Base-by-base conservation (phyloP, 2,888 invertebrate species). In the Heliconius erato region DNA sequence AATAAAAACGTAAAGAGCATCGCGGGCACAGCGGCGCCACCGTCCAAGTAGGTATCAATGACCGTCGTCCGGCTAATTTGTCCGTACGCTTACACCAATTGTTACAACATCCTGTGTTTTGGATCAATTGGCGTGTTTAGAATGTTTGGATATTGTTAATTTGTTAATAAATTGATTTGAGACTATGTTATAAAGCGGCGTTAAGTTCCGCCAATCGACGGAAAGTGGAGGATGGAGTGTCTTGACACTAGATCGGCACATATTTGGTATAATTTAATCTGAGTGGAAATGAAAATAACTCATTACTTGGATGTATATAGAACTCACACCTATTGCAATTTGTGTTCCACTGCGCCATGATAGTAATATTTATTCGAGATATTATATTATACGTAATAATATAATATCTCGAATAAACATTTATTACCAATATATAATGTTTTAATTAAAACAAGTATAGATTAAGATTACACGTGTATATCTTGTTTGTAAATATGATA, bases 61-160 rank as follows among this genome's bases (percentile, higher is more conserved):
- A 92, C 93, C 94, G 92, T 86, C 95, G 95, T 94, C 95, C 95
- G 93, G 91, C 92, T 92, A 94, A 95, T 94, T 95, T 94, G 94
- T 91, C 93, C 91, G 93, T 91, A 92, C 93, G 91, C 90, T 95
- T 91, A 92, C 93, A 91, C 90, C 95, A 95, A 95, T 95, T 95
- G 95, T 93, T 89, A 89, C 91, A 91, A 92, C 93, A 95, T 95
- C 95, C 95, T 95, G 95, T 92, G 85, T 83, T 85, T 82, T 85
- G 85, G 88, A 83, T 84, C 86, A 91, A 91, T 89, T 84, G 80
- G 88, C 14, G 84, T 82, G 84, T 63, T 49, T 14, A 65, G 35
- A 59, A 32, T 54, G 76, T 67, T 67, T 67, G 67, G 67, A 67
- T 67, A 67, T 32, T 67, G 67, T 67, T 67, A 32, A 67, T 67